Evolutionary conservation across 2,888 invertebrate species (phyloP).

Genomic region (Phortica okadai): DNA sequence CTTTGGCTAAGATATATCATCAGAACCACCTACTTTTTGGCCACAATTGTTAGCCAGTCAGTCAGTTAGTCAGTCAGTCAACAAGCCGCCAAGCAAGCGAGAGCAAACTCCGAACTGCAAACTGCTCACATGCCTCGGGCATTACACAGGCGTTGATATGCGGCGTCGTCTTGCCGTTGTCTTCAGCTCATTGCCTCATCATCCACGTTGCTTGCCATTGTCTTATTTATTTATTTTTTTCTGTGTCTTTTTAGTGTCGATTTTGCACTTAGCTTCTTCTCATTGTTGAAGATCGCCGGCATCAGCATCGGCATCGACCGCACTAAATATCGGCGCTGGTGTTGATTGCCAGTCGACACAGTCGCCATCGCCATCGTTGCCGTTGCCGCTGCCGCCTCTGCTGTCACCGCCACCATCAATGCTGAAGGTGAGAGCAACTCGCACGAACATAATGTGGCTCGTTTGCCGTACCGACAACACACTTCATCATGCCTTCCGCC

Average conservation of each 20-base stretch:
- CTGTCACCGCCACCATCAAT: conserved; percentile 17
- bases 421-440: conserved; percentile 25
- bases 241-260: neutral
- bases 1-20: conserved; percentile 68
- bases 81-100: conserved; percentile 4
- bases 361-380: conserved; percentile 18
- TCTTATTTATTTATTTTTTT: too few species aligned
- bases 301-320: neutral
- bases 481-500: neutral
- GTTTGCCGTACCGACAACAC: neutral
- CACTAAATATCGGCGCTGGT: conserved; percentile 1
- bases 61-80: neutral
- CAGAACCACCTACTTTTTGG: conserved; percentile 73
- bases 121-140: conserved; percentile 7
- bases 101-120: neutral
- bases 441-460: conserved; percentile 17
- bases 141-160: conserved; percentile 23
- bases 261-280: neutral
- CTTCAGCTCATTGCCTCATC: too few species aligned
- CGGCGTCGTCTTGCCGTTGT: conserved; percentile 20
- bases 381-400: neutral
- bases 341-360: conserved; percentile 24
- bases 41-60: conserved; percentile 37
- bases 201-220: too few species aligned
- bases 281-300: neutral